phyloP scores from a whole-genome alignment of 2,888 invertebrate species.

The Aphrophora alni region DNA sequence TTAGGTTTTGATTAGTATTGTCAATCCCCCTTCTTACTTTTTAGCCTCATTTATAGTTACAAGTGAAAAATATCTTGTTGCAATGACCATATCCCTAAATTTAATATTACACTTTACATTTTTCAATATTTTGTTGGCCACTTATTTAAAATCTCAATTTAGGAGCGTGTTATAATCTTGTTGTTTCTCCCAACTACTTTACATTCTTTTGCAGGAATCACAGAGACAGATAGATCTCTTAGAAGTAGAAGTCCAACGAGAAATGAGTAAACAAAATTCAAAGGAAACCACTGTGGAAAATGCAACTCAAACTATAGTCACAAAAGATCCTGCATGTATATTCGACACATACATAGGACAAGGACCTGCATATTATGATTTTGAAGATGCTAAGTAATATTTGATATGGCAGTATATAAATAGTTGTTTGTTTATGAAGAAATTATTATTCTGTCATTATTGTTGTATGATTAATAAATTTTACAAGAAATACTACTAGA shows the following conservation, averaged over 20 bases:
- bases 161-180: not conserved
- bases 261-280: not conserved
- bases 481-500: too few species aligned
- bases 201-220: not conserved
- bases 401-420: not conserved
- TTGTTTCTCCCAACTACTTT: not conserved
- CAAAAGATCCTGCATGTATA: not conserved
- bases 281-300: not conserved
- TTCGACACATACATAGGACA: not conserved
- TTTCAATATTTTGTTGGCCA: too few species aligned
- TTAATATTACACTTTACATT: too few species aligned
- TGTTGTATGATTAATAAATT: too few species aligned
- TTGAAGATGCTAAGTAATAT: not conserved
- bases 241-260: not conserved
- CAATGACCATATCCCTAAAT: not conserved
- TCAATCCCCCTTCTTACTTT: too few species aligned
- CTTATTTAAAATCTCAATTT: not conserved
- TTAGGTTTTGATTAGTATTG: too few species aligned
- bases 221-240: not conserved
- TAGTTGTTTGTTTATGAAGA: not conserved
- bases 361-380: not conserved
- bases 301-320: not conserved
- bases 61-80: not conserved
- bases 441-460: not conserved
- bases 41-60: not conserved